These are phyloP conservation scores for Nothobranchius furzeri DNA, from an alignment of 2,113 vertebrate species.

Conservation along the genomic window DNA sequence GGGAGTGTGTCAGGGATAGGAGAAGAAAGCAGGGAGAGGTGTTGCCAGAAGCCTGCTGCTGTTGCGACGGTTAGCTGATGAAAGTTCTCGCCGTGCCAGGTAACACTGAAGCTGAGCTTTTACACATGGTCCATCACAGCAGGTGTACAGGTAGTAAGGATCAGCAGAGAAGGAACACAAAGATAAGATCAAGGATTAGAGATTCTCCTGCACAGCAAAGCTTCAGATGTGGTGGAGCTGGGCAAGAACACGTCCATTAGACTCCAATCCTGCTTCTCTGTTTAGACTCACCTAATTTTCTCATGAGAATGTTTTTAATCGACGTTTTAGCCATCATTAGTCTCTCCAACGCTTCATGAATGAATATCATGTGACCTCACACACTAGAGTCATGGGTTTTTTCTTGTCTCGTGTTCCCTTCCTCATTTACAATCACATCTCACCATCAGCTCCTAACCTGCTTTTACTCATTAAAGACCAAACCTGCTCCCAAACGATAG, in stretches of 20 bases:
- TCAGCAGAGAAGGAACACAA: conserved; percentile 30
- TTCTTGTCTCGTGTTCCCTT: neutral
- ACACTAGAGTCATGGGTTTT: conserved; percentile 21
- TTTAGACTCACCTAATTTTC: conserved; percentile 10
- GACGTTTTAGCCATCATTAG: too few relatives aligned
- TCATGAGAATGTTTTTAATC: neutral
- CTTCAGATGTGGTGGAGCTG: conserved; percentile 15
- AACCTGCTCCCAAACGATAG: neutral
- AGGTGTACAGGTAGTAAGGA: conserved; percentile 51
- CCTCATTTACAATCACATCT: conserved; percentile 24
- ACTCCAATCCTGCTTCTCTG: conserved; percentile 11
- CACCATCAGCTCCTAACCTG: conserved; percentile 20
- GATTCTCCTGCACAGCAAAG: conserved; percentile 45
- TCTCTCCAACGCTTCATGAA: neutral
- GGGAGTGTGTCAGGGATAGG: conserved; percentile 5
- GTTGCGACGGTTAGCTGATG: conserved; percentile 41
- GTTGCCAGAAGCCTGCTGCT: conserved; percentile 28
- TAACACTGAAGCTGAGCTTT: conserved; percentile 28
- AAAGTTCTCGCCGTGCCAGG: conserved; percentile 40
- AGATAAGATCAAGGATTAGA: conserved; percentile 56
- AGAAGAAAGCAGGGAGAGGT: conserved; percentile 6
- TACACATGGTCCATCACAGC: conserved; percentile 51
- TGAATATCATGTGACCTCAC: conserved; percentile 8
- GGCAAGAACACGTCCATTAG: conserved; percentile 29
- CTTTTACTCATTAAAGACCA: conserved; percentile 40